phyloP scores from a whole-genome alignment of 2,888 invertebrate species.

The Lepidochitona cinerea region DNA sequence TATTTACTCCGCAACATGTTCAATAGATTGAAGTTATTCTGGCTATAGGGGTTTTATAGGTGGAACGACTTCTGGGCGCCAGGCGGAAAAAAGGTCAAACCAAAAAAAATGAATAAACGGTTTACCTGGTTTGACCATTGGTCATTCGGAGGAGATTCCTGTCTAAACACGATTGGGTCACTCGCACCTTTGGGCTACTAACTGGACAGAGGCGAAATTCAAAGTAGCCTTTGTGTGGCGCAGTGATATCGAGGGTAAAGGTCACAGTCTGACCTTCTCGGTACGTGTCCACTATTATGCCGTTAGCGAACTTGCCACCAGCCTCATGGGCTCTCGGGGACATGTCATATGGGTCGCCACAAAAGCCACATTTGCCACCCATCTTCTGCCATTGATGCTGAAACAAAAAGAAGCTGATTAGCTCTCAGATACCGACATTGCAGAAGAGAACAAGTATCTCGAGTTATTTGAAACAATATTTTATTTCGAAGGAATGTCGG shows the following conservation, averaged over 20 bases:
- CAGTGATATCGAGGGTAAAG: slow-evolving; percentile 52
- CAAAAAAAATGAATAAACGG: too few species aligned
- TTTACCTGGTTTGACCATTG: slow-evolving; percentile 12
- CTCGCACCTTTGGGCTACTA: slow-evolving; percentile 27
- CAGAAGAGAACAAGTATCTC: too few species aligned
- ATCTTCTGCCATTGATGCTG: slow-evolving; percentile 35
- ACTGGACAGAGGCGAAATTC: slow-evolving; percentile 59
- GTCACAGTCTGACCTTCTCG: slow-evolving; percentile 47
- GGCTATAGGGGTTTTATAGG: too few species aligned
- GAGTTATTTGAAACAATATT: too few species aligned
- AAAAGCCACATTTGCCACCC: slow-evolving; percentile 86
- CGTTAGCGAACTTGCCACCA: slow-evolving; percentile 54
- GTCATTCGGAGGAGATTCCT: slow-evolving; percentile 27
- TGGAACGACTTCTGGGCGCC: too few species aligned
- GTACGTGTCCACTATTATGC: slow-evolving; percentile 49
- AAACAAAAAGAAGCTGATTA: too few species aligned
- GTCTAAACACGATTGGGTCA: slow-evolving; percentile 38
- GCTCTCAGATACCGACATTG: too few species aligned
- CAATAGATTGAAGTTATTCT: too few species aligned
- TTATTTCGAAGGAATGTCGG: too few species aligned
- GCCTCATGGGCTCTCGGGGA: slow-evolving; percentile 54
- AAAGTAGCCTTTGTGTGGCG: slow-evolving; percentile 62
- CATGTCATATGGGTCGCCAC: slow-evolving; percentile 83
- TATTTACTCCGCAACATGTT: too few species aligned
- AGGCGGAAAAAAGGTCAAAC: too few species aligned